phyloP scores from a whole-genome alignment of 2,888 invertebrate species.

The Microchrysa polita region DNA sequence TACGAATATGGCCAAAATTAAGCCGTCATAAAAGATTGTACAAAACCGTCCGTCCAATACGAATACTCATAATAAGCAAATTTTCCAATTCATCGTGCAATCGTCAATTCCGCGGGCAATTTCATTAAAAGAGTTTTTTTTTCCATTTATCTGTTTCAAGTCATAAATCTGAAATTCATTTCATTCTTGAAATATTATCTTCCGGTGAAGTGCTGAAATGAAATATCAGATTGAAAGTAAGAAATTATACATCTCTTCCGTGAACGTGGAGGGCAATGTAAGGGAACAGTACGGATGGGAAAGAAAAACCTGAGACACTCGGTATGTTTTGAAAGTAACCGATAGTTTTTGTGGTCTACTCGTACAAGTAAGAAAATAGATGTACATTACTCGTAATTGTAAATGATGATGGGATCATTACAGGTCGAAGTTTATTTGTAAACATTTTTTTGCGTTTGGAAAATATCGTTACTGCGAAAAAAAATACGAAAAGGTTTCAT shows the following conservation, averaged over 20 bases:
- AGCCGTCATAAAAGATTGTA: too few species aligned
- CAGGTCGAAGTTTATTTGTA: neutral
- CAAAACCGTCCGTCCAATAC: neutral
- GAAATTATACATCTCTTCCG: slow-evolving; percentile 22
- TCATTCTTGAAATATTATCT: slow-evolving; percentile 2
- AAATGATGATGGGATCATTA: slow-evolving; percentile 5
- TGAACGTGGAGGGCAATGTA: slow-evolving; percentile 44
- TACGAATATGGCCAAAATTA: neutral
- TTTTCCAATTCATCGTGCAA: neutral
- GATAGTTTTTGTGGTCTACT: neutral
- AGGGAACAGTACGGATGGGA: neutral
- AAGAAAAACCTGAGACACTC: neutral
- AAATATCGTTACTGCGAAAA: too few species aligned
- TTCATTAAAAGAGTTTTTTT: slow-evolving; percentile 1
- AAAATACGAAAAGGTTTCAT: too few species aligned
- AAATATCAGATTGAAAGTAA: neutral
- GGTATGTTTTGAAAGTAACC: neutral
- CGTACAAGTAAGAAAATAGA: slow-evolving; percentile 4
- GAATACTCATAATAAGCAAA: neutral
- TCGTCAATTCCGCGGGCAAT: neutral
- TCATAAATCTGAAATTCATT: neutral
- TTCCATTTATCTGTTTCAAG: neutral
- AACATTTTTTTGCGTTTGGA: too few species aligned
- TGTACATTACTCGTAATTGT: too few species aligned
- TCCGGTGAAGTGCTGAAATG: neutral